These are phyloP conservation scores for Chrysina gloriosa DNA, from an alignment of 2,888 invertebrate genomes.

Conservation along the genomic window DNA sequence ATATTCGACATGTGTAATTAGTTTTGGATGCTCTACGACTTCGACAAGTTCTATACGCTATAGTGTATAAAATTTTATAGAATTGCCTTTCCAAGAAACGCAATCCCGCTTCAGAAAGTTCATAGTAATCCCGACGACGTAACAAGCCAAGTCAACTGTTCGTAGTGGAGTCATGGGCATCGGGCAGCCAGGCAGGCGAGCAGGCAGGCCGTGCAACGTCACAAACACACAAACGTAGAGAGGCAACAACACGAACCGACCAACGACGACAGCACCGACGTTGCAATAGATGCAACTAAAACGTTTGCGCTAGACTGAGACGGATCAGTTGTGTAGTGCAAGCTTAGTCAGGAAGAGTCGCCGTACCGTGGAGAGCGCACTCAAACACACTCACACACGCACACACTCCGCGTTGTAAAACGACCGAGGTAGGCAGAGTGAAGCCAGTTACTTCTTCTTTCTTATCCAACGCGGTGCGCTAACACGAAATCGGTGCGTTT, in stretches of 20 bases:
- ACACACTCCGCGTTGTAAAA: background rate
- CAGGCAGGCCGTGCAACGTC: constrained; percentile 11
- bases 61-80: background rate
- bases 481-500: constrained; percentile 9
- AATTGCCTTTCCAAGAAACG: constrained; percentile 35
- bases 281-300: constrained; percentile 40
- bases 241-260: constrained; percentile 26
- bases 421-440: constrained; percentile 22
- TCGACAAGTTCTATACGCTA: background rate
- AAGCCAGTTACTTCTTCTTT: constrained; percentile 15
- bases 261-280: constrained; percentile 14
- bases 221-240: constrained; percentile 17
- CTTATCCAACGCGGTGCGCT: background rate
- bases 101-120: constrained; percentile 24
- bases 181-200: constrained; percentile 2
- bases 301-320: constrained; percentile 38
- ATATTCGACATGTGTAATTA: background rate
- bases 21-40: background rate
- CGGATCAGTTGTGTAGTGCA: constrained; percentile 39
- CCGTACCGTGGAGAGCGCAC: constrained; percentile 11
- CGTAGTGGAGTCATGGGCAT: constrained; percentile 11
- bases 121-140: constrained; percentile 22
- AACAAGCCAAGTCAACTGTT: constrained; percentile 18
- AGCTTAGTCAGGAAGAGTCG: constrained; percentile 32
- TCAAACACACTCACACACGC: background rate